Evolutionary conservation across 2,888 invertebrate species (phyloP).

Genomic region (Therioaphis trifolii): DNA sequence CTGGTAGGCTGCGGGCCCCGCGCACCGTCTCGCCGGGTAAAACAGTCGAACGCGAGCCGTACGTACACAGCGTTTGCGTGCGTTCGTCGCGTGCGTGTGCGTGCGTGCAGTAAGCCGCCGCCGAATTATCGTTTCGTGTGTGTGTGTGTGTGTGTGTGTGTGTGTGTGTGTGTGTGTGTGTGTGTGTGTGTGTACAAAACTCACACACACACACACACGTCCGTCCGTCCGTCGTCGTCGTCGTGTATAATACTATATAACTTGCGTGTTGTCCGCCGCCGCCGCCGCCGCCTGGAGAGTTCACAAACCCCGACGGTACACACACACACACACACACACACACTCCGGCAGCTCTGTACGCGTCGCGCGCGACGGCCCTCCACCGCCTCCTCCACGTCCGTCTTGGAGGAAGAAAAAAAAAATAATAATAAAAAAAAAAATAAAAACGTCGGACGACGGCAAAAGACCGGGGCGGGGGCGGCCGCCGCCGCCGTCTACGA

Average conservation of each 20-base stretch:
- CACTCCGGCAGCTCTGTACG: background rate
- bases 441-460: conserved; percentile 22
- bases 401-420: conserved; percentile 29
- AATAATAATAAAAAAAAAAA: background rate
- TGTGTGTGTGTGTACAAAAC: background rate
- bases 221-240: background rate
- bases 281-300: conserved; percentile 31
- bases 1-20: background rate
- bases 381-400: background rate
- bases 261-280: background rate
- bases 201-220: conserved; percentile 1
- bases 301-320: conserved; percentile 55
- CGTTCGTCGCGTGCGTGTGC: background rate
- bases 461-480: no score
- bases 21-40: no score
- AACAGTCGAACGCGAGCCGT: no score
- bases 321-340: background rate
- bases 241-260: background rate
- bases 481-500: conserved; percentile 49
- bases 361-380: background rate
- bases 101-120: background rate
- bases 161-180: background rate
- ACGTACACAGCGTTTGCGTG: no score
- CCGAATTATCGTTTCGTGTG: conserved; percentile 48
- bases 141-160: background rate